A percentile compares a stretch with the other conserved stretches of the same genome.
Evolutionary conservation across 2,113 vertebrate genomes (phyloP).

Genomic region (Globicephala melas): DNA sequence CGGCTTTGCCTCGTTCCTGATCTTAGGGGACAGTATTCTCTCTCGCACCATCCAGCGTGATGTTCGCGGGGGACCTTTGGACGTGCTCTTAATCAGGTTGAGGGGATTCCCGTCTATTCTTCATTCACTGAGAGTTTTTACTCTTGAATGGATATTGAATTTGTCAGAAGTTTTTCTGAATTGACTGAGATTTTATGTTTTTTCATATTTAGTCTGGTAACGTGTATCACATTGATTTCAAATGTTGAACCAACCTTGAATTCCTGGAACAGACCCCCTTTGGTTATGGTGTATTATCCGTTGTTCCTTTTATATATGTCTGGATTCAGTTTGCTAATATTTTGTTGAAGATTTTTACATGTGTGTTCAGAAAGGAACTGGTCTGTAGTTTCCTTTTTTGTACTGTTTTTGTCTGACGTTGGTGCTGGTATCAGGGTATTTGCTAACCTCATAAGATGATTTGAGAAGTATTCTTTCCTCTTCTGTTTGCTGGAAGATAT

Average conservation of each 20-base stretch:
- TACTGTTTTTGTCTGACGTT: not conserved
- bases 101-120: not conserved
- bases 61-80: not conserved
- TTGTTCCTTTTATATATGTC: not conserved
- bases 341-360: not conserved
- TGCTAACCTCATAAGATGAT: not conserved
- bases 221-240: not conserved
- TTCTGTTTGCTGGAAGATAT: not conserved
- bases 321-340: not conserved
- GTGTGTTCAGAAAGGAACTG: not conserved
- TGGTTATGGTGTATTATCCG: not conserved
- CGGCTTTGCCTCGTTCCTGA: rapidly evolving
- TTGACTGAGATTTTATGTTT: not conserved
- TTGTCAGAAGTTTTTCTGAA: not conserved
- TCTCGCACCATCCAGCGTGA: rapidly evolving
- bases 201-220: not conserved
- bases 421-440: not conserved
- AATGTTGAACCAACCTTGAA: not conserved
- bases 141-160: not conserved
- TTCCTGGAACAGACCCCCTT: not conserved
- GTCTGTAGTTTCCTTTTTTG: not conserved
- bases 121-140: not conserved
- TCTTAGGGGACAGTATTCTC: too few species aligned
- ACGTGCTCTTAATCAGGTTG: not conserved
- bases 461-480: not conserved